phyloP scores from a whole-genome alignment of 2,113 vertebrate species.

The Apaloderma vittatum region DNA sequence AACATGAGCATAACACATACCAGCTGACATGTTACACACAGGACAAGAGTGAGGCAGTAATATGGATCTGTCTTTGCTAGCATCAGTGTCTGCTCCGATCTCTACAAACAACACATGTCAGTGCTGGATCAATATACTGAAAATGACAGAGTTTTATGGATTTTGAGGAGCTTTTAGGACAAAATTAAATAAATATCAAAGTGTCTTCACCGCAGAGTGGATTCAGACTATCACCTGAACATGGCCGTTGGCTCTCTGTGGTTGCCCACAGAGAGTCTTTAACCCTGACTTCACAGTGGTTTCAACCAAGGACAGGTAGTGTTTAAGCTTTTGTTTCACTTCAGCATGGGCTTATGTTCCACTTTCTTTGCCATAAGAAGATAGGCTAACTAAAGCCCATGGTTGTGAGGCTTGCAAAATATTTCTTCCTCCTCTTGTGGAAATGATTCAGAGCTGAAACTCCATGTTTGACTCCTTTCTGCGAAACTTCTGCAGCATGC shows the following conservation, averaged over 20 bases:
- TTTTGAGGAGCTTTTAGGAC: conserved; percentile 39
- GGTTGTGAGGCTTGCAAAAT: not conserved
- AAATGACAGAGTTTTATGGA: conserved; percentile 56
- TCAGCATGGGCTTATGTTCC: not conserved
- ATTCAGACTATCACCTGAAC: not conserved
- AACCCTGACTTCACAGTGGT: not conserved
- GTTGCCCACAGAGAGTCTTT: not conserved
- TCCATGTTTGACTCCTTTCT: not conserved
- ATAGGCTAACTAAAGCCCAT: not conserved
- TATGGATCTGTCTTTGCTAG: conserved; percentile 20
- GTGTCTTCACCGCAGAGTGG: not conserved
- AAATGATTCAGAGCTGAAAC: not conserved
- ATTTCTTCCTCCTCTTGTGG: not conserved
- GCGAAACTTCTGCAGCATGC: not conserved
- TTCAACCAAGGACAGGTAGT: not conserved
- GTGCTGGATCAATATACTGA: conserved; percentile 32
- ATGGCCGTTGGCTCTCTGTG: not conserved
- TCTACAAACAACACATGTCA: conserved; percentile 52
- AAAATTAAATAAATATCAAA: not conserved
- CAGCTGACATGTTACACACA: conserved; percentile 43
- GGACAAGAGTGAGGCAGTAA: not conserved
- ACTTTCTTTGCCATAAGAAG: not conserved
- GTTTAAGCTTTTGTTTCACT: not conserved
- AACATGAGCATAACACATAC: not conserved
- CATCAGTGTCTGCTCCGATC: not conserved